Base-by-base conservation (phyloP, 2,113 vertebrate species). In the Bufo gargarizans region DNA sequence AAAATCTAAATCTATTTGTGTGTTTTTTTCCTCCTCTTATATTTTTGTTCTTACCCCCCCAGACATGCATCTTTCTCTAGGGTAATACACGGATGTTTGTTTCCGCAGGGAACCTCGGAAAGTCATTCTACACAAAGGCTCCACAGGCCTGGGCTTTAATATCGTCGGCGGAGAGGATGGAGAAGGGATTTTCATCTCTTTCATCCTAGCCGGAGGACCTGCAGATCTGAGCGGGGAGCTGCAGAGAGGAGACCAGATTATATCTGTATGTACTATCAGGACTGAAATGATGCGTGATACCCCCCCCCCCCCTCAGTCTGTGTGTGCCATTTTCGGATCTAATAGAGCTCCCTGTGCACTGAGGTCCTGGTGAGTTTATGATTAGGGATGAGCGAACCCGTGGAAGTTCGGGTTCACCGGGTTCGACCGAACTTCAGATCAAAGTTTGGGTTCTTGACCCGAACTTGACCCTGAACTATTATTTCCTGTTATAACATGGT, bases 111-210 rank as follows among this genome's bases (percentile, higher is more conserved):
- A 99, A 83, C 97, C 97, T 86, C 96, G 97, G 90, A 98, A 98
- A 94, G 96, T 99, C 3, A 95, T 99, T 79, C 95, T 99, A 78
- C 97, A 98, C 93, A 99, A 99, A 92, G 97, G 98, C 89, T 97
- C 97, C 89, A 98, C 97, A 0, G 98, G 98, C 92, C 96, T 99
- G 91, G 97, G 98, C 91, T 99, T 99, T 93, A 99, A 99, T 94
- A 99, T 99, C 22, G 97, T 99, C 82, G 97, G 98, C 4, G 98
- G 97, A 17, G 98, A 99, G 93, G 98, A 99, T 14, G 97, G 97
- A 84, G 97, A 99, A 96, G 98, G 98, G 86, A 99, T 99, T 93
- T 99, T 99, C 74, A 97, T 99, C 47, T 99, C 98, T 65, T 99
- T 99, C 95, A 99, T 99, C 94, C 96, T 99, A 71, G 97, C 97